Percentiles rank a stretch among this genome's conserved stretches.
phyloP scores from a whole-genome alignment of 30 jellyfish, hydroid and myxozoan genomes.

The Aurelia aurita complex sp. Pacific region DNA sequence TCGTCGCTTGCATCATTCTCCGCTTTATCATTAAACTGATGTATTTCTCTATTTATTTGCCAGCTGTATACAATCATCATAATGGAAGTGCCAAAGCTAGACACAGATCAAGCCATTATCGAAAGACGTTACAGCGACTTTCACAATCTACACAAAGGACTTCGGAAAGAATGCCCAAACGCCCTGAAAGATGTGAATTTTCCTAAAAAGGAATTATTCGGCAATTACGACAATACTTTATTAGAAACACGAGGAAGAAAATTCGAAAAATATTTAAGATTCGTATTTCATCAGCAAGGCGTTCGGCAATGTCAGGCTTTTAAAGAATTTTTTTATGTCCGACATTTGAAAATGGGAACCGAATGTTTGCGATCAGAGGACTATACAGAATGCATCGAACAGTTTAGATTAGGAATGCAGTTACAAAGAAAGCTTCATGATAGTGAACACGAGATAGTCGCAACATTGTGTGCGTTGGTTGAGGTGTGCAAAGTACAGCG shows the following conservation, averaged over 20 bases:
- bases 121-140: slow-evolving; percentile 91
- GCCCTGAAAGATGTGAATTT: slow-evolving; percentile 67
- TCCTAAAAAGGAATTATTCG: slow-evolving; percentile 86
- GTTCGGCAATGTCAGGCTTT: slow-evolving; percentile 78
- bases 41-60: not conserved
- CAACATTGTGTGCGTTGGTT: slow-evolving; percentile 79
- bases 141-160: slow-evolving; percentile 68
- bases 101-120: slow-evolving; percentile 83
- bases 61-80: slow-evolving; percentile 79
- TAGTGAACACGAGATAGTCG: slow-evolving; percentile 35
- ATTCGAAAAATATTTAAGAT: slow-evolving; percentile 83
- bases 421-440: slow-evolving; percentile 79
- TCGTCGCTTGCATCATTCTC: too few species aligned
- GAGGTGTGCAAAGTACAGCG: slow-evolving; percentile 76
- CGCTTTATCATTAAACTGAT: too few species aligned
- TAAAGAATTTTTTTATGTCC: slow-evolving; percentile 73
- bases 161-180: slow-evolving; percentile 79
- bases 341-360: slow-evolving; percentile 81
- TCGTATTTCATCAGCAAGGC: slow-evolving; percentile 82
- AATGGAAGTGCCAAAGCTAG: slow-evolving; percentile 86
- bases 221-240: slow-evolving; percentile 49
- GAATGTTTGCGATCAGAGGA: slow-evolving; percentile 74
- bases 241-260: slow-evolving; percentile 79
- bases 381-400: slow-evolving; percentile 48
- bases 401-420: slow-evolving; percentile 72